These are phyloP conservation scores for Agonopterix arenella DNA, from an alignment of 2,888 invertebrate species.

Conservation along the genomic window DNA sequence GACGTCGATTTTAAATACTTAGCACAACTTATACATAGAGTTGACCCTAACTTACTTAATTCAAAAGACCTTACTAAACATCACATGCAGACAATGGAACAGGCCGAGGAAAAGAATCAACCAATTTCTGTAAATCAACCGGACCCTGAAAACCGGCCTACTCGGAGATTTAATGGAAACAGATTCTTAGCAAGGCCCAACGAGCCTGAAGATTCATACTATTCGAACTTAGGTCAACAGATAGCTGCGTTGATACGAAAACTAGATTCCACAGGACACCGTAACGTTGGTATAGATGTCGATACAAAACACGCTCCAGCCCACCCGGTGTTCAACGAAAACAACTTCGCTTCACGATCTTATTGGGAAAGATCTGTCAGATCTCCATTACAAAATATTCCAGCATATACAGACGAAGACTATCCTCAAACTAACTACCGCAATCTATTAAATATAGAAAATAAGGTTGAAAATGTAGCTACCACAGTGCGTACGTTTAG, in stretches of 20 bases:
- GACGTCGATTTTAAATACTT: constrained; percentile 60
- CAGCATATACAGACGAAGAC: constrained; percentile 22
- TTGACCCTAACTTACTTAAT: constrained; percentile 10
- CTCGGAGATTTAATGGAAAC: constrained; percentile 2
- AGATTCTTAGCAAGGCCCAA: constrained; percentile 5
- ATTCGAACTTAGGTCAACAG: constrained; percentile 54
- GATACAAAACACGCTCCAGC: constrained; percentile 13
- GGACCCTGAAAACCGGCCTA: not conserved
- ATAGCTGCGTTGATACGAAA: constrained; percentile 57
- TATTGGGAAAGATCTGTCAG: constrained; percentile 63
- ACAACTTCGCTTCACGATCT: constrained; percentile 37
- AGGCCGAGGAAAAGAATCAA: too few relatives aligned
- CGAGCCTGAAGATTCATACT: constrained; percentile 40
- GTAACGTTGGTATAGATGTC: constrained; percentile 34
- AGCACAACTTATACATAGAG: constrained; percentile 56
- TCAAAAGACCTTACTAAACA: too few relatives aligned
- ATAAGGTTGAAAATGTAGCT: constrained; percentile 43
- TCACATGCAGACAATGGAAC: too few relatives aligned
- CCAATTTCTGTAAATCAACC: too few relatives aligned
- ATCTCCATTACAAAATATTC: constrained; percentile 38
- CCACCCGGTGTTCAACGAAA: constrained; percentile 36
- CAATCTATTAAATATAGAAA: constrained; percentile 50
- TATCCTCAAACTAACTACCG: constrained; percentile 39
- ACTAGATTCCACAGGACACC: constrained; percentile 32
- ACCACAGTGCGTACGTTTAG: constrained; percentile 33